Evolutionary conservation across 2,113 vertebrate species (phyloP), one percentile per base, ranked within the genome.

Genomic region (Pluvianellus socialis): DNA sequence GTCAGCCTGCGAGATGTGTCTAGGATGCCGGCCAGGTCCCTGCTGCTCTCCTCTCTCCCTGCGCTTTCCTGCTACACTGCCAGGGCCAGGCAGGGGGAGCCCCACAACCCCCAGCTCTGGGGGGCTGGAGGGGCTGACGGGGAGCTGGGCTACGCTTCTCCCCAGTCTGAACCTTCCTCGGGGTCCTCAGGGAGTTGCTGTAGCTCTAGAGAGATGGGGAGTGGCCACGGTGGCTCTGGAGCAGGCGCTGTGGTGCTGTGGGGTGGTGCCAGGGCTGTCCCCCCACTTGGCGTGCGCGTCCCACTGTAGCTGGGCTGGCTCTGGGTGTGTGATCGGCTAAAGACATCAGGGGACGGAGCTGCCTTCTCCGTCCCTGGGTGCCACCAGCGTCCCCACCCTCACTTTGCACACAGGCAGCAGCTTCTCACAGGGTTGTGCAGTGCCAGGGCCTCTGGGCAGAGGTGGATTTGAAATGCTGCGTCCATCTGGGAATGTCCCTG

Each of bases 11-110:
- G 52, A 94, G 94, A 96, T 89, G 68, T 73, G 91, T 92, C 96
- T 94, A 92, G 97, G 97, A 95, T 3, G 80, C 76, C 1, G 10
- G 97, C 96, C 94, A 96, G 96, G 76, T 81, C 73, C 58, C 88
- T 86, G 88, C 92, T 94, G 94, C 80, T 72, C 55, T 94, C 9
- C 45, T 40, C 44, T 55, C 45, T 55, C 66, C 13, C 62, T 53
- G 66, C 0, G 0, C 40, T 79, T 94, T 58, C 18, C 50, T 95
- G 88, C 71, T 40, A 32, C 1, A 7, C 79, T 92, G 75, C 50
- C 1, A 13, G 35, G 35, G 52, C 85, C 0, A 2, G 49, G 44
- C 74, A 83, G 24, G 32, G 66, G 42, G 44, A 95, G 62, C 71
- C 70, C 56, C 38, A 6, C 74, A 59, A 3, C 5, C 2, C 16